These are phyloP conservation scores for Agrenia bidenticulata DNA, from an alignment of 2,888 invertebrate genomes.

Conservation along the genomic window DNA sequence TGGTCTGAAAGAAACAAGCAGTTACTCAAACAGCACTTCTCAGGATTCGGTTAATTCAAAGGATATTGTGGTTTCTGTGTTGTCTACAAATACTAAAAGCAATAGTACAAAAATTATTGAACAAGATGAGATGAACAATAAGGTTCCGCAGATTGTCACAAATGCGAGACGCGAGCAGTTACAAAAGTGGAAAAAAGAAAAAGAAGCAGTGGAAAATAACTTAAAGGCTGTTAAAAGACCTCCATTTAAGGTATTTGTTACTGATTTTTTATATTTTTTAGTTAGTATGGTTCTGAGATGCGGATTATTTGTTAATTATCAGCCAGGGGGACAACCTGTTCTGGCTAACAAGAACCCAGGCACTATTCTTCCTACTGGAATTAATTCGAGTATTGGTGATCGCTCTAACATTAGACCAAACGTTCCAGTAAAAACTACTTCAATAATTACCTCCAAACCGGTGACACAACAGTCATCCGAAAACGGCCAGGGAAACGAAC, in stretches of 20 bases:
- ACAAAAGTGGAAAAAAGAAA: constrained; percentile 43
- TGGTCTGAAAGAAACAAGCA: neutral
- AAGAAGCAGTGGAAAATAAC: constrained; percentile 17
- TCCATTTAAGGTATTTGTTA: constrained; percentile 29
- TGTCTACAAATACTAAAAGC: neutral
- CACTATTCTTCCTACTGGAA: no score
- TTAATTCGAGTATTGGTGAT: no score
- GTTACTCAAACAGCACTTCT: no score
- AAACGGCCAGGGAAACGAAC: neutral
- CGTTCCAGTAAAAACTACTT: no score
- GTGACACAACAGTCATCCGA: no score
- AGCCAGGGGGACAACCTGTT: no score
- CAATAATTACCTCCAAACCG: no score
- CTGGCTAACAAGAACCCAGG: no score
- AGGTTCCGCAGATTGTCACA: neutral
- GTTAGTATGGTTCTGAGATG: no score
- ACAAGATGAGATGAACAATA: constrained; percentile 13
- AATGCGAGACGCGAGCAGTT: constrained; percentile 29
- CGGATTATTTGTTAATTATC: no score
- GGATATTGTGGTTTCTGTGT: neutral
- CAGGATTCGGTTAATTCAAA: no score
- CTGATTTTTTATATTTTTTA: neutral
- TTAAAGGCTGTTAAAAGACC: constrained; percentile 13
- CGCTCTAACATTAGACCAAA: no score
- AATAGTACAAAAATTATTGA: constrained; percentile 3